Conservation (phyloP, 2,888 invertebrate species). For the Eristalinus sepulchralis region DNA sequence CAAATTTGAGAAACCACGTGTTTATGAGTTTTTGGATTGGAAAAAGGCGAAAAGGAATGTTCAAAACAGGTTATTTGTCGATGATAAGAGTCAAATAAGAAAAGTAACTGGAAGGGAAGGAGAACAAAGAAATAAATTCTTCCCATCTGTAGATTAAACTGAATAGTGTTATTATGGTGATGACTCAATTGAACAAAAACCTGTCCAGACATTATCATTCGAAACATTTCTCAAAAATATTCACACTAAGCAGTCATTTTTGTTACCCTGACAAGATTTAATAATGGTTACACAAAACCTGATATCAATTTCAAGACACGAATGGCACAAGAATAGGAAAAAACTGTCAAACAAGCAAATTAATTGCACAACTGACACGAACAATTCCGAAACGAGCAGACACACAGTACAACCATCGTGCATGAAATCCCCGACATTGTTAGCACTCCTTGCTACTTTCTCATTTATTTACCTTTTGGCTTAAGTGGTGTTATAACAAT, state of each 20-base stretch:
- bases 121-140: background rate
- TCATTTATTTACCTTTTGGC: conserved; percentile 81
- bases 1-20: conserved; percentile 26
- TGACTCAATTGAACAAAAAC: background rate
- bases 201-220: background rate
- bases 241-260: background rate
- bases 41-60: background rate
- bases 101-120: background rate
- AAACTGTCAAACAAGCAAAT: conserved; percentile 3
- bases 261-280: background rate
- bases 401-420: background rate
- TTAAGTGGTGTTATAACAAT: conserved; percentile 84
- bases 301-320: conserved; percentile 37
- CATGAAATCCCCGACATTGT: conserved; percentile 24
- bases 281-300: conserved; percentile 11
- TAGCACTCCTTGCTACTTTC: background rate
- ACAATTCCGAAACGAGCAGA: background rate
- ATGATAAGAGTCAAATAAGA: background rate
- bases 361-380: conserved; percentile 21
- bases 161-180: background rate
- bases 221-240: background rate
- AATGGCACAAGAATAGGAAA: conserved; percentile 5
- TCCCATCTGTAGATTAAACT: background rate
- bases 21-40: background rate
- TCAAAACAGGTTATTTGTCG: background rate